A percentile compares a stretch with the other conserved stretches of the same genome.
Evolutionary conservation across 2,888 invertebrate genomes (phyloP).

Genomic region (Capitulum mitella): DNA sequence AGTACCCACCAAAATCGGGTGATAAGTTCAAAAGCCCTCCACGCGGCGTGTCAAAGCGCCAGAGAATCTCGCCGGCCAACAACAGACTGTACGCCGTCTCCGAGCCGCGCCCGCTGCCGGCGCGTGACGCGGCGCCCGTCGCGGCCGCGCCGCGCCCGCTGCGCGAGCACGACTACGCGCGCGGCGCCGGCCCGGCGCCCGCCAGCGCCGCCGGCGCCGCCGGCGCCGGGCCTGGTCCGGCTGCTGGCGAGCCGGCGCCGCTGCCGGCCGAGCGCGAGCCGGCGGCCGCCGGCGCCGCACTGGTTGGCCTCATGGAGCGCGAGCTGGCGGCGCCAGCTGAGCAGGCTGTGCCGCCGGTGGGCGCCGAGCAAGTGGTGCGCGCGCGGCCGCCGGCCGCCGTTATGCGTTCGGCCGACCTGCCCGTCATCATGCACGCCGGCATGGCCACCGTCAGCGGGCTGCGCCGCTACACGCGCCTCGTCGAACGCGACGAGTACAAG

Average conservation of each 20-base stretch:
- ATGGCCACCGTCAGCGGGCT: background rate
- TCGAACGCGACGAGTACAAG: constrained; percentile 38
- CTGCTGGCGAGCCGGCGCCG: background rate
- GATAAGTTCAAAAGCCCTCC: too few relatives aligned
- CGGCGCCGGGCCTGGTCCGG: background rate
- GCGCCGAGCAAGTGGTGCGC: constrained; percentile 4
- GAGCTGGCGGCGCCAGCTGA: background rate
- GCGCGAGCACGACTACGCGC: constrained; percentile 20
- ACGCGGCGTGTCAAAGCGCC: too few relatives aligned
- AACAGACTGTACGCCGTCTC: too few relatives aligned
- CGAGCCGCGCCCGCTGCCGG: background rate
- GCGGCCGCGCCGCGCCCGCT: background rate
- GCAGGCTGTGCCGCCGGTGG: background rate
- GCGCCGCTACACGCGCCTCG: constrained; percentile 27
- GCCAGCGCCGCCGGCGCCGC: background rate
- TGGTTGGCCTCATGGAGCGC: background rate
- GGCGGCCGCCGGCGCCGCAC: background rate
- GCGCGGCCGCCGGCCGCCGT: background rate
- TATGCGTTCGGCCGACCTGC: constrained; percentile 30
- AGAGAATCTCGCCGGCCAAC: too few relatives aligned
- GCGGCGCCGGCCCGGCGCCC: background rate
- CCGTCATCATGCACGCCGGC: constrained; percentile 24
- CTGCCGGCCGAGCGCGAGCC: background rate
- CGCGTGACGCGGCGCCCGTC: background rate
- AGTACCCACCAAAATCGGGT: too few relatives aligned